These are phyloP conservation scores for Hypselothyrea guttata DNA, from an alignment of 2,888 invertebrate species.

Conservation along the genomic window DNA sequence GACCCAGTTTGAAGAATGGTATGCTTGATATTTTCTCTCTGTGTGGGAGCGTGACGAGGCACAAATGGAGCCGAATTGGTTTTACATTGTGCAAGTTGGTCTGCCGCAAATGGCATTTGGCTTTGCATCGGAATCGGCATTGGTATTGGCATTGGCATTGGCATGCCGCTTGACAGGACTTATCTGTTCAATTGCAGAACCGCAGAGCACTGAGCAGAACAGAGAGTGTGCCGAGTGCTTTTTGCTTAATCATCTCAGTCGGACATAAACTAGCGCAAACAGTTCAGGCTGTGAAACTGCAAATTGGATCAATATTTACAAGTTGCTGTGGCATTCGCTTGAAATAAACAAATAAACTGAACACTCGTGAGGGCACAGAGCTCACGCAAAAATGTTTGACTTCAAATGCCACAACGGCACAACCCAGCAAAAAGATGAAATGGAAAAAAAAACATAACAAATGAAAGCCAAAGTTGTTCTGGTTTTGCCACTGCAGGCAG, in stretches of 20 bases:
- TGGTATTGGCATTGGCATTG: constrained; percentile 25
- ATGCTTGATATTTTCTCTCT: no score
- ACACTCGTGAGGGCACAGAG: constrained; percentile 15
- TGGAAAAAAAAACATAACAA: no score
- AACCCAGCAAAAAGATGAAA: no score
- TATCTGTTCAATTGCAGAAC: constrained; percentile 32
- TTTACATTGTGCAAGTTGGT: constrained; percentile 50
- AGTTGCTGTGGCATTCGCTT: constrained; percentile 40
- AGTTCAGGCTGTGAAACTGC: constrained; percentile 8
- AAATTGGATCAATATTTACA: constrained; percentile 66
- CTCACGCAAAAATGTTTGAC: constrained; percentile 34
- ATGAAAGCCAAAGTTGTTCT: constrained; percentile 21
- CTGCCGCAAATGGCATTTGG: constrained; percentile 50
- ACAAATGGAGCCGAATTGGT: constrained; percentile 69
- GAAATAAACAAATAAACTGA: constrained; percentile 61
- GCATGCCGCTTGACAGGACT: constrained; percentile 19
- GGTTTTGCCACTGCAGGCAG: constrained; percentile 24
- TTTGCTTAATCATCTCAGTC: constrained; percentile 24
- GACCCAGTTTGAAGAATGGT: no score
- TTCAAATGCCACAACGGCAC: constrained; percentile 25
- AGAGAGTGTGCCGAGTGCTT: not conserved
- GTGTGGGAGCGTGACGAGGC: constrained; percentile 24
- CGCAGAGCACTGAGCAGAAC: no score
- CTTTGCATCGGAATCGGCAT: constrained; percentile 23
- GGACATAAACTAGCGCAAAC: constrained; percentile 4